phyloP scores from a whole-genome alignment of 2,113 vertebrate species.

The Carlito syrichta region DNA sequence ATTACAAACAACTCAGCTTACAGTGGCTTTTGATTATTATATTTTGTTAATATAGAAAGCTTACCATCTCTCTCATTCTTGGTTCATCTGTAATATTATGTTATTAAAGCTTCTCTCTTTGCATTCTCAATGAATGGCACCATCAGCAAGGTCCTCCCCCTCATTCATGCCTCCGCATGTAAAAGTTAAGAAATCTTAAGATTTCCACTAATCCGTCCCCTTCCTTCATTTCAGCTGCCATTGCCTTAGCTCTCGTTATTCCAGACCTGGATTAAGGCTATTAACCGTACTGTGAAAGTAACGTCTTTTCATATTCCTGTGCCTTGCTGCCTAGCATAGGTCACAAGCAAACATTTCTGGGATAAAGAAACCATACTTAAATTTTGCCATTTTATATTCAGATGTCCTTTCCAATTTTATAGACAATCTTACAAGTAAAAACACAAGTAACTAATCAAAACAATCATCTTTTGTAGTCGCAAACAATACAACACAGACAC shows the following conservation, averaged over 20 bases:
- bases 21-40: background rate
- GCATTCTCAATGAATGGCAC: background rate
- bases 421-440: background rate
- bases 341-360: background rate
- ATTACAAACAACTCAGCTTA: background rate
- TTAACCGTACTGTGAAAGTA: background rate
- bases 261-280: background rate
- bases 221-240: background rate
- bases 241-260: background rate
- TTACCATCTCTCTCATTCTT: background rate
- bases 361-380: background rate
- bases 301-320: background rate
- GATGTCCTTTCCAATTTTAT: background rate
- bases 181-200: background rate
- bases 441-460: constrained; percentile 18
- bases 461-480: background rate
- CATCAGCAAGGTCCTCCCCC: background rate
- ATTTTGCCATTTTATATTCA: background rate
- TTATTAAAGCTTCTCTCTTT: background rate
- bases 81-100: background rate
- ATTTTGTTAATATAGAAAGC: background rate
- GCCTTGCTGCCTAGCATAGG: no score
- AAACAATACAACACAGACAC: background rate
- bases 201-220: background rate
- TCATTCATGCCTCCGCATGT: background rate